Conservation (phyloP, 2,797 vertebrate species). For the Balearica regulorum region DNA sequence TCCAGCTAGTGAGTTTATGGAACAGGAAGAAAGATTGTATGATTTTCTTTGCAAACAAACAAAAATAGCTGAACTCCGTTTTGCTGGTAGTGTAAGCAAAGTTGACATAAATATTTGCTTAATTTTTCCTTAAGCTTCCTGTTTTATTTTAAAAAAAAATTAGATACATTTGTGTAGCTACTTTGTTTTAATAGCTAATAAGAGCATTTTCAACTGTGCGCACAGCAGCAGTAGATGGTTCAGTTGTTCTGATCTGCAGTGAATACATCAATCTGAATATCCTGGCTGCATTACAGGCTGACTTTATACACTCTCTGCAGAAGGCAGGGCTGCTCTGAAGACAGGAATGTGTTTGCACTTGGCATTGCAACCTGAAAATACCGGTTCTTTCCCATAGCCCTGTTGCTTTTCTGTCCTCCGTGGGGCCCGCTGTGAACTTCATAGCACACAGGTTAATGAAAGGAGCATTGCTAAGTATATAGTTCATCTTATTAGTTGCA, state of each 20-base stretch:
- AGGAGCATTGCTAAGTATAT: not conserved
- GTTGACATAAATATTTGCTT: not conserved
- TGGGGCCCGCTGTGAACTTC: not conserved
- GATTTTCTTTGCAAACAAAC: not conserved
- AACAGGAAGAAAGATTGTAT: not conserved
- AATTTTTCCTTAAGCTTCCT: not conserved
- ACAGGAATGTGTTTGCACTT: constrained; percentile 34
- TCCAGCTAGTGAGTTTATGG: not conserved
- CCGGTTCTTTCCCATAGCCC: constrained; percentile 10
- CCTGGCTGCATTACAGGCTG: not conserved
- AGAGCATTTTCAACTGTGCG: not conserved
- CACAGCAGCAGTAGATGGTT: not conserved
- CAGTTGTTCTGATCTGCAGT: not conserved
- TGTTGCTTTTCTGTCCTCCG: not conserved
- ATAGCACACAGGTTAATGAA: not conserved
- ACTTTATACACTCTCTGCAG: not conserved
- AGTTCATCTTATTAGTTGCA: not conserved
- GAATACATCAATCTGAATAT: not conserved
- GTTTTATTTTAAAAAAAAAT: not conserved
- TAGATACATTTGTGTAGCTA: not conserved
- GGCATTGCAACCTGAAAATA: constrained; percentile 40
- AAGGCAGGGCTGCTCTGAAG: not conserved
- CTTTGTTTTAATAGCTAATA: not conserved
- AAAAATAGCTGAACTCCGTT: not conserved
- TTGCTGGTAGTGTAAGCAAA: not conserved